phyloP scores from a whole-genome alignment of 1,140 invertebrate species.

The Drosophila santomea region DNA sequence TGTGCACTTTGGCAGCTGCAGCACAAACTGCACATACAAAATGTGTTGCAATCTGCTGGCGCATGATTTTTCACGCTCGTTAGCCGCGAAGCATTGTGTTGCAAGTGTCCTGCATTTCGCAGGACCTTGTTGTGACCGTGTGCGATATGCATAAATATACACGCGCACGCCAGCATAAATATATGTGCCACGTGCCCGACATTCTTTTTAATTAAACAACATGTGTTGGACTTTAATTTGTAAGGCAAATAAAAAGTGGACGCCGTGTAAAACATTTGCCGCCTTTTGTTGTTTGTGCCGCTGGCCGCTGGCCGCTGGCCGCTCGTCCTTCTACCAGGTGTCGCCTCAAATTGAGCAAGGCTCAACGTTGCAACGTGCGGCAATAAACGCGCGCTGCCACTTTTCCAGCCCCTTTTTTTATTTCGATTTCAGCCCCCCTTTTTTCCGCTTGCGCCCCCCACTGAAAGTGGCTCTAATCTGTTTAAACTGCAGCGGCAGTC shows the following conservation, averaged over 20 bases:
- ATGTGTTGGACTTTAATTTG: slow-evolving; percentile 80
- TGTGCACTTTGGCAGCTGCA: slow-evolving; percentile 3
- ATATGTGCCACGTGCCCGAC: slow-evolving; percentile 2
- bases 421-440: slow-evolving; percentile 5
- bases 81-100: slow-evolving; percentile 67
- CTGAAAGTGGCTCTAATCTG: slow-evolving; percentile 80
- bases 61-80: slow-evolving; percentile 78
- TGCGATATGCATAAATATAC: slow-evolving; percentile 50
- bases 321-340: slow-evolving; percentile 53
- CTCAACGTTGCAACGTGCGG: slow-evolving; percentile 55
- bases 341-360: slow-evolving; percentile 76
- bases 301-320: too few species aligned
- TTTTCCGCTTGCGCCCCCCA: slow-evolving; percentile 2
- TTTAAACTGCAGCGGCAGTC: slow-evolving; percentile 72
- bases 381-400: slow-evolving; percentile 63
- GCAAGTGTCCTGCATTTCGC: slow-evolving; percentile 26
- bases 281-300: slow-evolving; percentile 10
- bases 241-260: slow-evolving; percentile 68
- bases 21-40: slow-evolving; percentile 11
- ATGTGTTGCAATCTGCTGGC: slow-evolving; percentile 71
- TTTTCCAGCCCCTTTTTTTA: slow-evolving; percentile 13
- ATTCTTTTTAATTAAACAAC: slow-evolving; percentile 79
- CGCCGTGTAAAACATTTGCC: slow-evolving; percentile 72
- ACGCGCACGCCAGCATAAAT: slow-evolving; percentile 26
- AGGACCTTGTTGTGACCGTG: slow-evolving; percentile 50